These are phyloP conservation scores for Tonatia bakeri DNA, from an alignment of 2,113 vertebrate genomes.

Conservation along the genomic window DNA sequence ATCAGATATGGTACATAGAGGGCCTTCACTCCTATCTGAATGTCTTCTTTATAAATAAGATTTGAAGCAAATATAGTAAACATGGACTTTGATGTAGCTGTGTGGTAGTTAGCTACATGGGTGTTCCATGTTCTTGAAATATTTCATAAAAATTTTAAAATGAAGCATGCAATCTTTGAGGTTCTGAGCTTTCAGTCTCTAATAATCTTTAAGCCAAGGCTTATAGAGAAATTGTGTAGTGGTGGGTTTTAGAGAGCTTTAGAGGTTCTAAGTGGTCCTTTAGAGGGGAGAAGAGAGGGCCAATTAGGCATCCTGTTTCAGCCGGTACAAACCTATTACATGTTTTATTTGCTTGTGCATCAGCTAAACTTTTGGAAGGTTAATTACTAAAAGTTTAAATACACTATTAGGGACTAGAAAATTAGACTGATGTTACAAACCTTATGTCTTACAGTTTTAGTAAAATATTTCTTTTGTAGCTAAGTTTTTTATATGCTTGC, in stretches of 20 bases:
- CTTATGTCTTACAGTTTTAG: neutral
- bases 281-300: neutral
- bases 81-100: neutral
- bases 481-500: neutral
- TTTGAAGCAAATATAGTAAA: neutral
- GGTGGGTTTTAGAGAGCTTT: neutral
- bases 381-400: neutral
- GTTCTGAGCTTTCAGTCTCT: neutral
- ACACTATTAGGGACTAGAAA: neutral
- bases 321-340: neutral
- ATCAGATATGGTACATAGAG: neutral
- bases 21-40: neutral
- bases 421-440: neutral
- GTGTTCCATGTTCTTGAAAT: neutral
- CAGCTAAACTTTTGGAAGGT: neutral
- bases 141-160: neutral
- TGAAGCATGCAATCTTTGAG: neutral
- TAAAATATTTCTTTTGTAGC: neutral
- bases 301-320: neutral
- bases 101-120: neutral
- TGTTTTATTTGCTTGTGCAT: neutral
- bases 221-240: neutral
- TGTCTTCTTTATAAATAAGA: neutral
- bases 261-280: neutral
- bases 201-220: neutral